Percentiles rank a stretch among this genome's conserved stretches.
Evolutionary conservation across 2,888 invertebrate species (phyloP).

Genomic region (Torymus tubicola): DNA sequence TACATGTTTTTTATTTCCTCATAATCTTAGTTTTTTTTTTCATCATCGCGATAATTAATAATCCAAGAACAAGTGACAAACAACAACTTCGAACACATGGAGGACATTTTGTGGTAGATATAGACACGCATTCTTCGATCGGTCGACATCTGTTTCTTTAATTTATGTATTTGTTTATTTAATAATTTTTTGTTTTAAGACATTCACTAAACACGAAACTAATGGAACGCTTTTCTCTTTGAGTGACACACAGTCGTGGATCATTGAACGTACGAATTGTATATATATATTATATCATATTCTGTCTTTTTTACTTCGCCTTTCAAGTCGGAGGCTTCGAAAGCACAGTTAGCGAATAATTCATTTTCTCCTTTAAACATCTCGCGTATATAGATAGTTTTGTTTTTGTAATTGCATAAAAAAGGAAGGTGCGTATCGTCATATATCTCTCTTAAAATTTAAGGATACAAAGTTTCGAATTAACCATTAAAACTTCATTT

Average conservation of each 20-base stretch:
- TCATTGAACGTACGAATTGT: slow-evolving; percentile 11
- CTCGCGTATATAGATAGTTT: no score
- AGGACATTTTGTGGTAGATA: slow-evolving; percentile 29
- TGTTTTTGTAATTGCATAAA: slow-evolving; percentile 31
- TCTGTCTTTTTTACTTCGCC: slow-evolving; percentile 18
- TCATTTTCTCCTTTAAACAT: background rate
- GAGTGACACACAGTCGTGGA: slow-evolving; percentile 1
- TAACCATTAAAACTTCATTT: slow-evolving; percentile 24
- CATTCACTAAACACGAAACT: slow-evolving; percentile 51
- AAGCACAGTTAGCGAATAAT: slow-evolving; percentile 17
- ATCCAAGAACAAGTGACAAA: slow-evolving; percentile 45
- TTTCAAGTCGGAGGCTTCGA: slow-evolving; percentile 8
- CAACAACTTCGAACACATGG: slow-evolving; percentile 51
- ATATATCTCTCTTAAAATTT: slow-evolving; percentile 27
- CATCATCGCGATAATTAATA: slow-evolving; percentile 20
- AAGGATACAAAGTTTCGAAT: slow-evolving; percentile 32
- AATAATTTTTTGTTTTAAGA: slow-evolving; percentile 30
- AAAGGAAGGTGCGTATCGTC: slow-evolving; percentile 34
- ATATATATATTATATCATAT: slow-evolving; percentile 1
- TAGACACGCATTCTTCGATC: slow-evolving; percentile 23
- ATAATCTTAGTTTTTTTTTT: slow-evolving; percentile 22
- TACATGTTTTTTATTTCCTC: slow-evolving; percentile 6
- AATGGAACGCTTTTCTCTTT: slow-evolving; percentile 38
- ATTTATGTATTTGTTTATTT: slow-evolving; percentile 1
- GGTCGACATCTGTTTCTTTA: slow-evolving; percentile 22